Conservation (phyloP, 2,113 vertebrate species). For the Colius striatus region DNA sequence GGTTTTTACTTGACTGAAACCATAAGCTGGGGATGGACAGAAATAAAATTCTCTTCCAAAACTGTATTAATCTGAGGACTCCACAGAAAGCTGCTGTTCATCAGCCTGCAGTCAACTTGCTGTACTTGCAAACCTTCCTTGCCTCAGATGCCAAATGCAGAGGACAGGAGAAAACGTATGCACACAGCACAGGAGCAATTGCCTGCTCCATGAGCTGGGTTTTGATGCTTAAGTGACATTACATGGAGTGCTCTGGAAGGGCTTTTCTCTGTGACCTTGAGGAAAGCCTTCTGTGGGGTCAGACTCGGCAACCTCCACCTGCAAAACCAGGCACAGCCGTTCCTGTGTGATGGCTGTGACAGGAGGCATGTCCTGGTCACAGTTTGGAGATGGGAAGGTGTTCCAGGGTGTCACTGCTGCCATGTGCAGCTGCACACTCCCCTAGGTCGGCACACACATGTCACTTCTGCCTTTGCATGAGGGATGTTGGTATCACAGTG, state of each 20-base stretch:
- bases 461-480: fast-evolving
- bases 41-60: constrained; percentile 46
- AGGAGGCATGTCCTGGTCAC: fast-evolving
- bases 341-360: fast-evolving
- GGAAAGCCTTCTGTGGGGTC: background rate
- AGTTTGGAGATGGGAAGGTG: background rate
- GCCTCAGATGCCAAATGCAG: fast-evolving
- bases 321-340: background rate
- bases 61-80: background rate
- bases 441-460: background rate
- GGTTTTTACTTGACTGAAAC: constrained; percentile 56
- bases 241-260: background rate
- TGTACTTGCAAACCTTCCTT: background rate
- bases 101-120: background rate
- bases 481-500: background rate
- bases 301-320: background rate
- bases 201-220: background rate
- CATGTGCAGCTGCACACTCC: background rate
- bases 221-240: background rate
- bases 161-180: background rate
- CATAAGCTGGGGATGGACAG: constrained; percentile 38
- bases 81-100: background rate
- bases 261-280: background rate
- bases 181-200: background rate
- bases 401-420: background rate